Conservation (phyloP, 1,140 invertebrate genomes). For the Drosophila bifasciata region DNA sequence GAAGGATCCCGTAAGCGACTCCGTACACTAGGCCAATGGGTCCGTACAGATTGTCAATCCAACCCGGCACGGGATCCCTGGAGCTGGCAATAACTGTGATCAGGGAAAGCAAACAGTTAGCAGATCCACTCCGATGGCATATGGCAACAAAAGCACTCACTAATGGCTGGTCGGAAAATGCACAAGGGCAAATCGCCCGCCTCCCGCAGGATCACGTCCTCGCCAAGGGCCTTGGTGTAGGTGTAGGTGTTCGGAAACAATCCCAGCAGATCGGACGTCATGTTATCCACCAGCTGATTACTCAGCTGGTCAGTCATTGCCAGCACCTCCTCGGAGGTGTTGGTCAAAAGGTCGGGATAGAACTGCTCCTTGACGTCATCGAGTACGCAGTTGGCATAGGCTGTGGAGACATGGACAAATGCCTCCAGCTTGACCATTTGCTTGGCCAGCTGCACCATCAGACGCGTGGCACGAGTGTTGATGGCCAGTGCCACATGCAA, state of each 20-base stretch:
- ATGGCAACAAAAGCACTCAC: conserved; percentile 85
- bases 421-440: conserved; percentile 88
- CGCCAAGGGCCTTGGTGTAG: conserved; percentile 92
- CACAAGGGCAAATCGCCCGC: conserved; percentile 88
- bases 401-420: conserved; percentile 90
- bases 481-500: conserved; percentile 87
- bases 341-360: conserved; percentile 87
- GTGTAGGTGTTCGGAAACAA: conserved; percentile 93
- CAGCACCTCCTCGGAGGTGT: conserved; percentile 88
- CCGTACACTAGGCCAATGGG: conserved; percentile 90
- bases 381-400: conserved; percentile 88
- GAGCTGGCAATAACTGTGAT: conserved; percentile 90
- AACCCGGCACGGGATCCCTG: conserved; percentile 89
- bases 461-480: conserved; percentile 86
- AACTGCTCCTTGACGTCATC: conserved; percentile 87
- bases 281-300: conserved; percentile 86
- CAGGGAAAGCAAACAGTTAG: conserved; percentile 87
- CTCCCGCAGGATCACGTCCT: conserved; percentile 88
- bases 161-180: conserved; percentile 89
- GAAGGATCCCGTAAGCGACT: conserved; percentile 89
- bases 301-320: conserved; percentile 84
- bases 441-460: conserved; percentile 85
- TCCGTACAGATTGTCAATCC: conserved; percentile 96
- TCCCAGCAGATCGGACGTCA: conserved; percentile 88
- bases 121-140: conserved; percentile 87